A percentile compares a stretch with the other conserved stretches of the same genome.
Evolutionary conservation across 2,888 invertebrate genomes (phyloP).

Genomic region (Oeneis ivallda): DNA sequence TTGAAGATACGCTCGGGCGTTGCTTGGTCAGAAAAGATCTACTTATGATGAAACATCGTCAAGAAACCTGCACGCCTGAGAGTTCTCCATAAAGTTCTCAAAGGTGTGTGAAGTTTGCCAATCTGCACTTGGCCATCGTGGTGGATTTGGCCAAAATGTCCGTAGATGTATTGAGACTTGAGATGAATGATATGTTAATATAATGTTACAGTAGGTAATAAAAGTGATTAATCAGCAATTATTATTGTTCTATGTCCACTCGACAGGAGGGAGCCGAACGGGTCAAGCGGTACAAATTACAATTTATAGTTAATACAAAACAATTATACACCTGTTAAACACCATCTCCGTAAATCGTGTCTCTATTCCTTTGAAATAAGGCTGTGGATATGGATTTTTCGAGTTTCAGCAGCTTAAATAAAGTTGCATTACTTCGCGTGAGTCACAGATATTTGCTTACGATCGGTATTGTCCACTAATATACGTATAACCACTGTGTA

Average conservation of each 20-base stretch:
- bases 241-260: conserved; percentile 35
- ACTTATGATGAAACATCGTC: too few relatives aligned
- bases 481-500: background rate
- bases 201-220: background rate
- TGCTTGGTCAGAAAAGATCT: too few relatives aligned
- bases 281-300: conserved; percentile 68
- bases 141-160: too few relatives aligned
- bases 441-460: conserved; percentile 51
- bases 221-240: conserved; percentile 38
- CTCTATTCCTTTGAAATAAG: conserved; percentile 26
- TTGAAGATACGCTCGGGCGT: too few relatives aligned
- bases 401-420: conserved; percentile 5
- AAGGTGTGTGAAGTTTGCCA: too few relatives aligned
- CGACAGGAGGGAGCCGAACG: conserved; percentile 46
- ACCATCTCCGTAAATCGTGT: conserved; percentile 27
- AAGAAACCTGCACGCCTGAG: too few relatives aligned
- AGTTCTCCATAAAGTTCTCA: too few relatives aligned
- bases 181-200: too few relatives aligned
- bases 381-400: background rate
- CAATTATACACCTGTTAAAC: background rate
- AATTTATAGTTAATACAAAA: conserved; percentile 50
- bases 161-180: too few relatives aligned
- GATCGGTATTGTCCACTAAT: conserved; percentile 37
- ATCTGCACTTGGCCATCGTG: too few relatives aligned
- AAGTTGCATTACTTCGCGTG: conserved; percentile 46